Conservation (phyloP, 2,113 vertebrate species). For the Coregonus clupeaformis region DNA sequence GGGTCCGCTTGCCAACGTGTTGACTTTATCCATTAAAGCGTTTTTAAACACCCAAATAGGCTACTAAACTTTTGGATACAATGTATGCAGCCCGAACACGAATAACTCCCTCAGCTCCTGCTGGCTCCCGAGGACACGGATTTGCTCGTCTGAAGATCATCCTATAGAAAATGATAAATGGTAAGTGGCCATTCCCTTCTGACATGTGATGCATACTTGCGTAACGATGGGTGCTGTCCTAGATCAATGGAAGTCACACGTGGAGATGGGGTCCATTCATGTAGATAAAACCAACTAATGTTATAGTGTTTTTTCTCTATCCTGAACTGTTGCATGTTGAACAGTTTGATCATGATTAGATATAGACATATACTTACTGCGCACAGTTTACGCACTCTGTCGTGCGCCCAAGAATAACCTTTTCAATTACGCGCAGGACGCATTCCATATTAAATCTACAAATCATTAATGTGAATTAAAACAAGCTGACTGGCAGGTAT, state of each 20-base stretch:
- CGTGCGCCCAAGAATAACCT: too few species aligned
- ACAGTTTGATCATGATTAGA: too few species aligned
- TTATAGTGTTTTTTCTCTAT: neutral
- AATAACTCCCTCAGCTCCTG: conserved; percentile 16
- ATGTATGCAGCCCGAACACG: conserved; percentile 21
- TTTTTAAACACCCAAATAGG: conserved; percentile 17
- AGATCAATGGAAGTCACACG: neutral
- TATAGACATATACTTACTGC: too few species aligned
- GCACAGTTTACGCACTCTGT: too few species aligned
- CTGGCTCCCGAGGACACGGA: conserved; percentile 39
- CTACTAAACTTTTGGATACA: conserved; percentile 3
- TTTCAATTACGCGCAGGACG: too few species aligned
- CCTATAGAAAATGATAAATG: conserved; percentile 73
- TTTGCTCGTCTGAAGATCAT: conserved; percentile 54
- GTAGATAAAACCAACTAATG: too few species aligned
- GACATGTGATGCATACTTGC: conserved; percentile 23
- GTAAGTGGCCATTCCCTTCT: conserved; percentile 50
- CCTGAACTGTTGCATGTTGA: neutral
- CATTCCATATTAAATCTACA: too few species aligned
- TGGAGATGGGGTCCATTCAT: too few species aligned
- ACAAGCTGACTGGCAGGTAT: too few species aligned
- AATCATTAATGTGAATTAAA: too few species aligned
- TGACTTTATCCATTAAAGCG: conserved; percentile 19
- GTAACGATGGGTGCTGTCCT: neutral
- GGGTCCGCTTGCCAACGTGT: conserved; percentile 22